Evolutionary conservation across 2,113 vertebrate genomes (phyloP).

Genomic region (Aix galericulata): DNA sequence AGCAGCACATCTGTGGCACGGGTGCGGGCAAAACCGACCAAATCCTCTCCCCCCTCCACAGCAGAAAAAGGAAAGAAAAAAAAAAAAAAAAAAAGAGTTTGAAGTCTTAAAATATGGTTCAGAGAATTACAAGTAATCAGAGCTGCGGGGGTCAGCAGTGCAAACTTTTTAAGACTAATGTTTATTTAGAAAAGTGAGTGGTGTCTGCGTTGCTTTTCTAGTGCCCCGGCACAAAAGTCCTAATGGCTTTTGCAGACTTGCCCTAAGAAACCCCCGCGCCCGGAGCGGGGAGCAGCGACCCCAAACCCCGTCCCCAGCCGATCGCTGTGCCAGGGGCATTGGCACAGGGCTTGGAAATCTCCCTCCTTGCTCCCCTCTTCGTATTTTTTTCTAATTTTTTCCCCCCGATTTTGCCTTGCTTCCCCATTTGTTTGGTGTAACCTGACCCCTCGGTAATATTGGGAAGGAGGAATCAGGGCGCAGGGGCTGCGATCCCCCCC

Average conservation of each 20-base stretch:
- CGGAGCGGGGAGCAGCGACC: constrained; percentile 18
- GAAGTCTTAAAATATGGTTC: constrained; percentile 70
- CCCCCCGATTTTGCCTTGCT: not conserved
- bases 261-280: constrained; percentile 49
- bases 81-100: not conserved
- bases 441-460: rapidly evolving
- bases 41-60: not conserved
- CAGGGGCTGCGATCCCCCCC: rapidly evolving
- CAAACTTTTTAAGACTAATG: constrained; percentile 99
- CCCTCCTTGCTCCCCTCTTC: not conserved
- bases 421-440: not conserved
- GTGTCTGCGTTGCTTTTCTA: constrained; percentile 87
- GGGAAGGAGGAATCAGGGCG: not conserved
- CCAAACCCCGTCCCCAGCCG: not conserved
- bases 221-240: constrained; percentile 82
- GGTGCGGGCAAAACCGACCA: not conserved
- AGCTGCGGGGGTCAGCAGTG: constrained; percentile 90
- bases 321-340: not conserved
- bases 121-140: constrained; percentile 85
- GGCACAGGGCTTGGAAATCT: not conserved
- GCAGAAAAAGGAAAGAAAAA: not conserved
- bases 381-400: not conserved
- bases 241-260: constrained; percentile 92
- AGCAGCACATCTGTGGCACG: not conserved
- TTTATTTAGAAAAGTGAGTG: constrained; percentile 98